Base-by-base conservation (phyloP, 2,797 vertebrate genomes). In the Mormyrus proboscirostris region DNA sequence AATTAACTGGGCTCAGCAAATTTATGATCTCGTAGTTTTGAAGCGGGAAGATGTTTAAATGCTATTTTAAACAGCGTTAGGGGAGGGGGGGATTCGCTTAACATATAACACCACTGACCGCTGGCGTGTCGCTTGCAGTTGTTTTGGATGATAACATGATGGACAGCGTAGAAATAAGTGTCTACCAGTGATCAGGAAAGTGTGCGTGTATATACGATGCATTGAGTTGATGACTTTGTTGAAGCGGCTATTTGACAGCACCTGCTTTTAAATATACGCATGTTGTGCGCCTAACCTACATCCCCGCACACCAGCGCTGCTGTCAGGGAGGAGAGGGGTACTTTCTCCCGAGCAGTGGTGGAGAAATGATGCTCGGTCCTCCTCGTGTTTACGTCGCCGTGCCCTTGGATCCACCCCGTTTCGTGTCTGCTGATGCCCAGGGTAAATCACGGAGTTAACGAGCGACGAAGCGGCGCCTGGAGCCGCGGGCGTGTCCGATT, bases 221-320 rank as follows among this genome's bases (percentile, higher is more conserved):
- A 14, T 14, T 14, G 50, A 85, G 83, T 29, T 50, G 38, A 47
- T 44, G 73, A 79, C 73, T 79, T 79, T 79, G 73, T 44, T 79
- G 73, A 79, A 41, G 73, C 73, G 73, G 2, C 9, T 41, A 53
- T 79, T 47, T 53, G 83, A 53, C 49, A 53, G 50, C 10, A 25
- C 44, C 83, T 86, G 83, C 50, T 53, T 84, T 84, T 84, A 41
- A 57, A 59, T n/a, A 50, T 41, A 29, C 12, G 38, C 55, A 84
- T 79, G 79, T 50, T 84, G 51, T 94, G 94, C 47, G 50, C 50
- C 50, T 95, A 96, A 96, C 95, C 96, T 94, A 95, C 95, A 96
- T 96, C 94, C 91, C 19, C 89, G 93, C 87, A 92, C n/a, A 91
- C 91, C 92, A 92, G 92, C 82, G 92, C 91, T 91, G 93, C 92